Evolutionary conservation across 2,113 vertebrate genomes (phyloP).

Genomic region (Pelvicachromis taeniatus): DNA sequence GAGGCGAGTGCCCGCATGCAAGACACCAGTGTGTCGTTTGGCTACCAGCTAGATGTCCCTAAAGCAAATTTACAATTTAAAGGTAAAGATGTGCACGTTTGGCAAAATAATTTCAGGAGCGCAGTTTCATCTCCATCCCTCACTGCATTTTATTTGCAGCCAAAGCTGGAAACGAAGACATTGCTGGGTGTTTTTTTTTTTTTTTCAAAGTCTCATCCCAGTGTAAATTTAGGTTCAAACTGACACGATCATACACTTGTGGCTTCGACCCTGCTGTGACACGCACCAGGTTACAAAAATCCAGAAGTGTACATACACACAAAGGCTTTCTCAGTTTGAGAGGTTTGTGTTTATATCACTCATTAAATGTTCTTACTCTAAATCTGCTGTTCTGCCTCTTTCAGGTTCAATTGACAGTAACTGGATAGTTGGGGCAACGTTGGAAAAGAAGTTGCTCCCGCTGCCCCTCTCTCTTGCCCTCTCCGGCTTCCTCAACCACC

Average conservation of each 20-base stretch:
- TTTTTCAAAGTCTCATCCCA: neutral
- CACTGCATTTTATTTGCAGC: neutral
- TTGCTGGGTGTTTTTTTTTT: fast-evolving
- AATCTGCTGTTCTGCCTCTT: neutral
- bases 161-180: neutral
- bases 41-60: slow-evolving; percentile 86
- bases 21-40: slow-evolving; percentile 83
- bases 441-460: slow-evolving; percentile 86
- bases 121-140: neutral
- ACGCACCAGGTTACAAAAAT: neutral
- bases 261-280: neutral
- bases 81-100: slow-evolving; percentile 58
- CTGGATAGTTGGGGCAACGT: slow-evolving; percentile 83
- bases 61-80: slow-evolving; percentile 86
- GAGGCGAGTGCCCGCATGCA: slow-evolving; percentile 84
- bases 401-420: slow-evolving; percentile 85
- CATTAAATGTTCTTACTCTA: neutral
- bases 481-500: slow-evolving; percentile 86
- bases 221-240: neutral
- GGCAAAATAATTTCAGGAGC: neutral
- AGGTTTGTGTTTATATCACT: neutral
- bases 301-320: neutral
- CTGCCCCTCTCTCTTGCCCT: slow-evolving; percentile 84
- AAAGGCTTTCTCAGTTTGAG: neutral
- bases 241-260: fast-evolving